Percentiles rank a stretch among this genome's conserved stretches.
phyloP scores from a whole-genome alignment of 2,113 vertebrate species.

The Melanerpes formicivorus region DNA sequence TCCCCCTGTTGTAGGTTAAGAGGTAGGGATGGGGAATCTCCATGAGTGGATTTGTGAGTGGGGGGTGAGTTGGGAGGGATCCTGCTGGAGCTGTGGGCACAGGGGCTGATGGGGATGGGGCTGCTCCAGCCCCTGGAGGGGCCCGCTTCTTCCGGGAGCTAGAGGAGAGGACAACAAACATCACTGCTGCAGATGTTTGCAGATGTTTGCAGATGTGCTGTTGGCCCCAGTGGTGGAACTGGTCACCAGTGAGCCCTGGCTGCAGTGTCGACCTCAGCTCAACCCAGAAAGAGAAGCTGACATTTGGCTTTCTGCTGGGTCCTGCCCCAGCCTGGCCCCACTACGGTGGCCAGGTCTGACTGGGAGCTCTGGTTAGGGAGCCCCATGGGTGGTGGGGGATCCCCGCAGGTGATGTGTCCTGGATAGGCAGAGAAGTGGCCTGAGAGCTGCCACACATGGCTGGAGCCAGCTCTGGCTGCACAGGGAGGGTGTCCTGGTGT shows the following conservation, averaged over 20 bases:
- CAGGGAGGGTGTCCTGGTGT: background rate
- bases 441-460: background rate
- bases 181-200: background rate
- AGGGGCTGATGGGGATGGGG: fast-evolving
- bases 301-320: background rate
- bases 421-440: fast-evolving
- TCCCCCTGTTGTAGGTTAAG: fast-evolving
- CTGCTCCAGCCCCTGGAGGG: background rate
- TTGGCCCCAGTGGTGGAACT: background rate
- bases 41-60: background rate
- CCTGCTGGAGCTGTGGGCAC: background rate
- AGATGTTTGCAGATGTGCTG: slow-evolving; percentile 47
- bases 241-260: background rate
- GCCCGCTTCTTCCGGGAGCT: background rate
- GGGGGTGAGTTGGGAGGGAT: background rate
- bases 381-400: background rate
- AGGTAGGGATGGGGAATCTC: fast-evolving
- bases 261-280: fast-evolving
- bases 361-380: background rate
- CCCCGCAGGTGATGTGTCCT: background rate
- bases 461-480: background rate
- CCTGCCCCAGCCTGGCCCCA: fast-evolving
- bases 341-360: fast-evolving
- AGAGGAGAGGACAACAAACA: background rate
- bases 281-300: background rate